Evolutionary conservation across 2,113 vertebrate species (phyloP).

Genomic region (Thalassoma bifasciatum): DNA sequence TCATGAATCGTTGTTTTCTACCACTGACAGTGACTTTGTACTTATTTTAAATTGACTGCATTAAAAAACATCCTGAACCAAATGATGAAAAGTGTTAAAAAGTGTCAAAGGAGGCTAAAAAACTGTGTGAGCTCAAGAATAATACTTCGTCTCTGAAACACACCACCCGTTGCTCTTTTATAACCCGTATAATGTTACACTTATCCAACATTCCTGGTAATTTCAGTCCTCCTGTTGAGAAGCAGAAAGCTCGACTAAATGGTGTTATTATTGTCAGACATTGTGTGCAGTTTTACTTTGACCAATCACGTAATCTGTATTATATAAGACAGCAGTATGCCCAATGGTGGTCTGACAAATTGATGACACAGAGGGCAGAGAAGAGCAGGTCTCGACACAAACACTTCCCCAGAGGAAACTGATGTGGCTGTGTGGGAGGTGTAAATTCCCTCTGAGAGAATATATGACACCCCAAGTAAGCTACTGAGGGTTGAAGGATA

Average conservation of each 20-base stretch:
- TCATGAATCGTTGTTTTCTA: too few relatives aligned
- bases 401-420: conserved; percentile 26
- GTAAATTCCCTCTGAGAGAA: conserved; percentile 28
- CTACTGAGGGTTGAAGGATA: conserved; percentile 22
- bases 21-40: too few relatives aligned
- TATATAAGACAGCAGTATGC: background rate
- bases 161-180: background rate
- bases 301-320: conserved; percentile 6
- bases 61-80: too few relatives aligned
- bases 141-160: too few relatives aligned
- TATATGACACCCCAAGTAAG: conserved; percentile 28
- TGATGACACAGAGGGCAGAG: conserved; percentile 7
- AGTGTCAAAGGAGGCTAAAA: too few relatives aligned
- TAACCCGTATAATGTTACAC: background rate
- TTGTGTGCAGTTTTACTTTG: conserved; percentile 24
- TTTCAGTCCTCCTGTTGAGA: conserved; percentile 1
- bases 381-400: conserved; percentile 4
- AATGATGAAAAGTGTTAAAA: too few relatives aligned
- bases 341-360: conserved; percentile 9
- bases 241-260: conserved; percentile 8
- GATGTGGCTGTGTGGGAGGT: conserved; percentile 21
- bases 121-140: too few relatives aligned
- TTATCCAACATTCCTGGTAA: background rate
- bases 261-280: background rate
- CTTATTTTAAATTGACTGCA: too few relatives aligned